Evolutionary conservation across 1,140 invertebrate species (phyloP), one percentile per base, ranked within the genome.

Genomic region (Bombus consobrinus): DNA sequence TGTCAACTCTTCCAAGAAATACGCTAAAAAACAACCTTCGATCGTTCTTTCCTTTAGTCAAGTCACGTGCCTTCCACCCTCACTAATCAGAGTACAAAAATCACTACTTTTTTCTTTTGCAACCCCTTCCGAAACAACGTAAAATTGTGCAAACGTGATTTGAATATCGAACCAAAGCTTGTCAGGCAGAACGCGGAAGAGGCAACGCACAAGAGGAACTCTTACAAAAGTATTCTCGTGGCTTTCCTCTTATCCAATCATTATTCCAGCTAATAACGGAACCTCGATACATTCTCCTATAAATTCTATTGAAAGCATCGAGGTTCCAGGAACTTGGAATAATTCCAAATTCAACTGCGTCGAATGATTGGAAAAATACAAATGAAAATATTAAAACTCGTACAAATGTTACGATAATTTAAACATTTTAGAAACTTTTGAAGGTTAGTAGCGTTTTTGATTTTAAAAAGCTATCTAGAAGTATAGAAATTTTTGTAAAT

Each of bases 241-340:
- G 71, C 41, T 73, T 73, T 73, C 71, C n/a, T 25, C 41, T 73
- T 73, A 73, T 73, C 41, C 41, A 73, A 73, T 73, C 71, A 32
- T 73, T 32, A 73, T 73, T 73, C 15, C 71, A 47, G 6, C 9
- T 43, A 47, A 73, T 73, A 43, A 39, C 28, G 15, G 6, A 13
- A 18, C 3, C 6, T 18, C 64, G n/a, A 66, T 32, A 66, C 64
- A 32, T 15, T 32, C 12, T 18, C 64, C n/a, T 15, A n/a, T 32
- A 66, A 34, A 34, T 66, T 32, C n/a, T 34, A n/a, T 37, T 22
- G 32, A 34, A 13, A 73, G 9, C 18, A 53, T 47, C 28, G 39
- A 15, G 25, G 41, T 41, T n/a, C 10, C 1, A 12, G 10, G 12
- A 22, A 22, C 10, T 69, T 39, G 10, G 37, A 69, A 71, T 28